These are phyloP conservation scores for Acomys russatus DNA, from an alignment of 2,797 vertebrate genomes.

Conservation along the genomic window DNA sequence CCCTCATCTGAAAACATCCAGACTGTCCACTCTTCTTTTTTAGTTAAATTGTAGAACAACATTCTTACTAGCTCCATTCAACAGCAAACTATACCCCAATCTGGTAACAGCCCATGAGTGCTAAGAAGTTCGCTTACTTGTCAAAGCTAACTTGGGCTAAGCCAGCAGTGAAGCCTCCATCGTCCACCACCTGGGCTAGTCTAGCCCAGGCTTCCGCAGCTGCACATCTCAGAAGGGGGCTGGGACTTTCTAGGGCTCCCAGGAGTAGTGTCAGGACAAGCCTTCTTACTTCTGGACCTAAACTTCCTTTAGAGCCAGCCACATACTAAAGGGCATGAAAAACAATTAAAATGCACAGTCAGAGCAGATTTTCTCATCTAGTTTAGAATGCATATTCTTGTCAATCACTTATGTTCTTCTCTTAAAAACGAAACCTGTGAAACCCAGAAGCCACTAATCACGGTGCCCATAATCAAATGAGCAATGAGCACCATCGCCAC, in stretches of 20 bases:
- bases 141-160: slow-evolving; percentile 95
- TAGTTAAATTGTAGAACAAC: neutral
- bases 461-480: neutral
- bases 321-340: slow-evolving; percentile 88
- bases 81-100: slow-evolving; percentile 17
- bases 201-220: slow-evolving; percentile 94
- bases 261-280: slow-evolving; percentile 90
- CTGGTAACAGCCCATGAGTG: neutral
- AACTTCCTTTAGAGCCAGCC: slow-evolving; percentile 87
- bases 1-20: neutral
- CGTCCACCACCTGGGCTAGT: slow-evolving; percentile 93
- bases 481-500: neutral
- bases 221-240: slow-evolving; percentile 92
- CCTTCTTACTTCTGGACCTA: slow-evolving; percentile 92
- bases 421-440: slow-evolving; percentile 18
- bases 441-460: slow-evolving; percentile 53
- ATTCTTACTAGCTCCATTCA: slow-evolving; percentile 37
- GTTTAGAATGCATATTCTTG: slow-evolving; percentile 40
- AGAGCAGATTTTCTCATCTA: slow-evolving; percentile 1
- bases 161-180: slow-evolving; percentile 92
- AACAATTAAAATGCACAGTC: slow-evolving; percentile 57
- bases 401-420: slow-evolving; percentile 31
- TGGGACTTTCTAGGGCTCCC: slow-evolving; percentile 93
- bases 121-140: slow-evolving; percentile 90
- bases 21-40: neutral